Evolutionary conservation across 2,113 vertebrate genomes (phyloP), one percentile per base, ranked within the genome.

Genomic region (Stigmatopora argus): DNA sequence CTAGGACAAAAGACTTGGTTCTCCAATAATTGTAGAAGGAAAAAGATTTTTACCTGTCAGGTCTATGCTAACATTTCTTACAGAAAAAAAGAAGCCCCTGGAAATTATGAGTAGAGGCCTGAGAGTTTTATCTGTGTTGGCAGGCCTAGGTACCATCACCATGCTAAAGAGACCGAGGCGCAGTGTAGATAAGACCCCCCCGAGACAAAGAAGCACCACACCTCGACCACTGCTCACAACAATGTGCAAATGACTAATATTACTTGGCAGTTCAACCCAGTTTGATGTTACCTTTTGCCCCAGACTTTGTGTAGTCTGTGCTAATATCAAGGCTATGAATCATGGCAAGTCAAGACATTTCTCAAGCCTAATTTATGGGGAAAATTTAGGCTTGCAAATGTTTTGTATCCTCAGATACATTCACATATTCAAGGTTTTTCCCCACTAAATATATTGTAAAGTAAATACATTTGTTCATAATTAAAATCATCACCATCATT

Each of bases 121-220:
- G 86, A 78, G 79, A 86, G 80, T 83, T 88, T 90, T 91, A 89
- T 90, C 86, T 88, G 69, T 74, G 82, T 81, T 88, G 83, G 83
- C 88, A 89, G 83, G 81, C 85, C 75, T 80, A 47, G 71, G 70
- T 71, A 88, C 78, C 79, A 83, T 87, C 85, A 83, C 79, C 75
- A 62, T 84, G 84, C 83, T 85, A 87, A 72, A 80, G 72, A 87
- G 83, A 83, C 78, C 44, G 77, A 65, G 70, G 78, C 75, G 72
- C 69, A 71, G 67, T 70, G 76, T 73, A 76, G 83, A 88, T 88
- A 89, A 90, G 73, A 60, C 67, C 72, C 81, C n/a, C 78, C 71
- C 73, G 47, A 73, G 87, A 82, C 74, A 86, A 78, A 82, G 75
- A 78, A 64, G 61, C 63, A n/a, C 48, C 67, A 62, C 72, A 60